Evolutionary conservation across 2,888 invertebrate species (phyloP).

Genomic region (Ophion costatus): DNA sequence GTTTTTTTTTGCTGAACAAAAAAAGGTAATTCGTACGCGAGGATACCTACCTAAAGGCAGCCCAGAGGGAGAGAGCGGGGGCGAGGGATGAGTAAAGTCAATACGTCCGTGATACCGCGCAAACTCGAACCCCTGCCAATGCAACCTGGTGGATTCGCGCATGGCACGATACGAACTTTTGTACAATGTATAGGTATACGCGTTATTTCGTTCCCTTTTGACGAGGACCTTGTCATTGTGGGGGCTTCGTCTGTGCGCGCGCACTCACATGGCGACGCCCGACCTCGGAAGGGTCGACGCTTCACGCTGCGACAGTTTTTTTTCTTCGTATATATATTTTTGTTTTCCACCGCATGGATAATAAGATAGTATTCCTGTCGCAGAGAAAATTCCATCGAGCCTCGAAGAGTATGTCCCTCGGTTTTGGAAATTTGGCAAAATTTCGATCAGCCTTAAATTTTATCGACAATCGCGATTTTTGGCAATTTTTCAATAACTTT

Average conservation of each 20-base stretch:
- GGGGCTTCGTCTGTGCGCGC: constrained; percentile 50
- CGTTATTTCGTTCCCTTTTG: constrained; percentile 31
- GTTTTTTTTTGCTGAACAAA: no score
- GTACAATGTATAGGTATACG: constrained; percentile 9
- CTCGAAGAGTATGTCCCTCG: not conserved
- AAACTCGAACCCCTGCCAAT: constrained; percentile 78
- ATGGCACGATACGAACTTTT: constrained; percentile 68
- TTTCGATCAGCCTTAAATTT: no score
- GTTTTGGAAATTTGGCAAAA: no score
- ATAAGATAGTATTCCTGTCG: not conserved
- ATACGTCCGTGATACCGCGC: constrained; percentile 78
- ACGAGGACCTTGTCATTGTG: constrained; percentile 18
- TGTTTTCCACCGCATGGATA: not conserved
- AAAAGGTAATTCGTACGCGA: no score
- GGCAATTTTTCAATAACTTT: no score
- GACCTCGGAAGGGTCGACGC: constrained; percentile 19
- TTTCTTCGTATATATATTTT: not conserved
- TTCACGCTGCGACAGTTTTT: constrained; percentile 1
- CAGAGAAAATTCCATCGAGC: not conserved
- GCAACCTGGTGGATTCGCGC: constrained; percentile 71
- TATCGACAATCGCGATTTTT: no score
- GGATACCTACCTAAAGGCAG: constrained; percentile 3
- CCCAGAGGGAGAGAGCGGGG: constrained; percentile 25
- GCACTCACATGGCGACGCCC: constrained; percentile 55
- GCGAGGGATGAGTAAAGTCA: constrained; percentile 77